Conservation (phyloP, 1,140 invertebrate genomes). For the Drosophila sechellia region DNA sequence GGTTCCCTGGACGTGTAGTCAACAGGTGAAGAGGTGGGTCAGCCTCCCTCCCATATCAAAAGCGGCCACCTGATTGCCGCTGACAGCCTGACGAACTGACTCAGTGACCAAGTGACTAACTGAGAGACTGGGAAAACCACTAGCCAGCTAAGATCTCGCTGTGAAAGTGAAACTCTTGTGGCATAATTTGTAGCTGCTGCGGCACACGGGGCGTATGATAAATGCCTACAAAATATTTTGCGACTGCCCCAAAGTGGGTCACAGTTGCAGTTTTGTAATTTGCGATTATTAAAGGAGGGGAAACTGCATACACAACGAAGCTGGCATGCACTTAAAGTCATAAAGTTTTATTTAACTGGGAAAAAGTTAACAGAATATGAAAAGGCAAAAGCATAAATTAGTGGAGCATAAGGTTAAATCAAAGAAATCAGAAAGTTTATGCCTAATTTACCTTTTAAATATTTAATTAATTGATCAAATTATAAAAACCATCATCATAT, state of each 20-base stretch:
- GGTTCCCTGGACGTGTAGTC: conserved; percentile 17
- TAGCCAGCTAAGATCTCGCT: conserved; percentile 17
- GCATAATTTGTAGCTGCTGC: conserved; percentile 57
- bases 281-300: conserved; percentile 66
- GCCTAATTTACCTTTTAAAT: not conserved
- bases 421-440: not conserved
- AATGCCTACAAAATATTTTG: conserved; percentile 63
- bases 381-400: conserved; percentile 2
- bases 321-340: conserved; percentile 13
- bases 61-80: conserved; percentile 34
- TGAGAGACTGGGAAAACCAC: conserved; percentile 6
- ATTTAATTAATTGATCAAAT: not conserved
- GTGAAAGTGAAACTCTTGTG: conserved; percentile 77
- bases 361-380: conserved; percentile 1
- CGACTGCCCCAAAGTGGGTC: conserved; percentile 64
- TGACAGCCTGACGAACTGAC: conserved; percentile 16
- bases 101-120: conserved; percentile 10
- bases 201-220: conserved; percentile 69
- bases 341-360: conserved; percentile 18
- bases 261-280: conserved; percentile 70
- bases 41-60: conserved; percentile 60
- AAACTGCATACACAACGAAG: conserved; percentile 24
- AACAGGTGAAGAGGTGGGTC: conserved; percentile 66
- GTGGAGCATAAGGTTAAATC: not conserved
- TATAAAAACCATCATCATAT: not conserved